Base-by-base conservation (phyloP, 2,888 invertebrate genomes). In the Synergus gifuensis region DNA sequence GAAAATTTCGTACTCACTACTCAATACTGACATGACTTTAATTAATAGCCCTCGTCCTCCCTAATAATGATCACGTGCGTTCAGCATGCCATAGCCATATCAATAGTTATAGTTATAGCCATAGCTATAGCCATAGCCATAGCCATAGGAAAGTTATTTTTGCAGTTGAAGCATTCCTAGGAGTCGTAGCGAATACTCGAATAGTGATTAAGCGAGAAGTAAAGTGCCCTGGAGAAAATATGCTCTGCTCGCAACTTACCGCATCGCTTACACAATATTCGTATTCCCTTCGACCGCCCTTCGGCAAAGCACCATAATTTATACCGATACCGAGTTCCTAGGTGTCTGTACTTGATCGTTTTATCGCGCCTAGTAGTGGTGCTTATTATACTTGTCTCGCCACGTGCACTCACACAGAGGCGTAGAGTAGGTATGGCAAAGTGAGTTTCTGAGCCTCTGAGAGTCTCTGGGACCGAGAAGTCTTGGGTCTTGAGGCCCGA, bases 321-420 rank as follows among this genome's bases (percentile, higher is more conserved):
- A 83, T 77, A 76, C 63, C 77, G 76, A 62, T 77, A 76, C 63
- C 77, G 73, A 62, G 78, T 82, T 83, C 79, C 82, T 81, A 64
- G 78, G 81, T 84, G 79, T 62, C 58, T 77, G 67, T 79, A 80
- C 80, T 78, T 83, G 81, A 83, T 85, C 83, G 80, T 84, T 85
- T 85, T 81, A 84, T 84, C 82, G 66, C 82, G 63, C 73, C 73
- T 63, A 80, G 81, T 77, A 82, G 63, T 76, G 63, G 63, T 54
- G 79, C 80, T 84, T 82, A 81, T 84, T 82, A 83, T 78, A 80
- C 79, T 81, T 78, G 81, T 79, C 76, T 76, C 76, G 76, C 58
- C 28, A 78, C 76, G 76, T 78, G 63, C 73, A 60, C 60, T 60
- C 54, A 77, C 62, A 67, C 42, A 54, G 76, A 76, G 46, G 64